A percentile compares a stretch with the other conserved stretches of the same genome.
These are phyloP conservation scores for Cremastobaeus sp. DNA, from an alignment of 2,888 invertebrate genomes.

Conservation along the genomic window DNA sequence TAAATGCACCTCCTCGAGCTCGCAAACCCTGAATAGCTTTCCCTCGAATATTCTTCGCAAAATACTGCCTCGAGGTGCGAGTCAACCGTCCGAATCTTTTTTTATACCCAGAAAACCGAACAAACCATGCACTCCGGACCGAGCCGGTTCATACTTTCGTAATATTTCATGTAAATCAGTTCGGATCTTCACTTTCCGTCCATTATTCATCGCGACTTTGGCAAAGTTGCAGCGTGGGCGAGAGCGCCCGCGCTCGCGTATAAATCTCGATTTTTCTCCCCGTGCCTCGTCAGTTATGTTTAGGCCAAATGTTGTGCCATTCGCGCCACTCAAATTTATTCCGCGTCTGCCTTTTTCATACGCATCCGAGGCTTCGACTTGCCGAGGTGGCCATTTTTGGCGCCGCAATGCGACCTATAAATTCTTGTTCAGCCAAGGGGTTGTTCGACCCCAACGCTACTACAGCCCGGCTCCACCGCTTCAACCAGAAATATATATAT, in stretches of 20 bases:
- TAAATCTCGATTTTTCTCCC: conserved; percentile 47
- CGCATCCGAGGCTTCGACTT: conserved; percentile 18
- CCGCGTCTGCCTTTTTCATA: conserved; percentile 2
- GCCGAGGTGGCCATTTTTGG: conserved; percentile 60
- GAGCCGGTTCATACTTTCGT: conserved; percentile 4
- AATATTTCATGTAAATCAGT: conserved; percentile 27
- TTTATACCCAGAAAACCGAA: no score
- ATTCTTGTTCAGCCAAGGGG: conserved; percentile 64
- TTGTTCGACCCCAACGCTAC: conserved; percentile 57
- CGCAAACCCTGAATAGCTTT: no score
- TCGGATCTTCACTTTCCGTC: conserved; percentile 17
- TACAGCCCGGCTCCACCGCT: conserved; percentile 40
- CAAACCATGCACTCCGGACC: no score
- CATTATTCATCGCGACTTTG: conserved; percentile 33
- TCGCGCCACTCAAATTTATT: conserved; percentile 27
- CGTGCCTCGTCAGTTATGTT: conserved; percentile 11
- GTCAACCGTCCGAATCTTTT: no score
- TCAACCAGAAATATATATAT: conserved; percentile 52
- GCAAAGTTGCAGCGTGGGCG: conserved; percentile 17
- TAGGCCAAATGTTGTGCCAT: conserved; percentile 26
- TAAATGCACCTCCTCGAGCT: no score
- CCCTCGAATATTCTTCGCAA: no score
- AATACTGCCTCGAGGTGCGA: no score
- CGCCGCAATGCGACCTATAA: conserved; percentile 68
- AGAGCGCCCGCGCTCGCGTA: conserved; percentile 7